Base-by-base conservation (phyloP, 1,140 invertebrate species). In the Neodiprion lecontei region DNA sequence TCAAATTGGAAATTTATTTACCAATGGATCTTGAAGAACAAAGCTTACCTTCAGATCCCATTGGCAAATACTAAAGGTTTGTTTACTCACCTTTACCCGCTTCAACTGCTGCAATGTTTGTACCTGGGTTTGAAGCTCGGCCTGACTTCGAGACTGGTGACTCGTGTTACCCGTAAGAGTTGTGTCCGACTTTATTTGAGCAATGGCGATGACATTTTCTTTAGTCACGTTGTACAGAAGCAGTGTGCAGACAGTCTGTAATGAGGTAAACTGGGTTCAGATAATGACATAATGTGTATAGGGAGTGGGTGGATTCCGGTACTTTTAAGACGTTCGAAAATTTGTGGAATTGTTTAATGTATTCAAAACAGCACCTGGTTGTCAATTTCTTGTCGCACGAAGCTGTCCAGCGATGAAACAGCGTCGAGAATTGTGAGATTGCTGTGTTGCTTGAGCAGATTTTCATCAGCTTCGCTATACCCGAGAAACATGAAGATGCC, bases 401-500 rank as follows among this genome's bases (percentile, higher is more conserved):
- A 94, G 77, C 92, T 91, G 86, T 96, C 94, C 70, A 96, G 89
- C 65, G 94, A 92, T 75, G 92, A 90, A 23, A 95, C 93, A 70
- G 95, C 93, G 87, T 96, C 95, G 82, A 94, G 91, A 49, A 95
- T 92, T 7, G 93, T 93, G 23, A 96, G 89, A 75, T 95, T 93
- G 5, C 94, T 95, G 84, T 95, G 93, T 67, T 92, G 92, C 77
- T 93, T 91, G 73, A 96, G 90, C 70, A 96, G 87, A n/a, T 92
- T 91, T 86, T 97, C 95, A 85, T 97, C 96, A 21, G 93, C 92
- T 76, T 95, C 92, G 81, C 95, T 96, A 86, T 96, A 97, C 49
- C 96, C 96, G 67, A 97, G 91, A 85, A 96, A 93, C 77, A 97
- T 90, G 87, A 95, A 97, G 65, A 96, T 92, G 21, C 96, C 96